Evolutionary conservation across 2,113 vertebrate species (phyloP).

Genomic region (Ceyx cyanopectus): DNA sequence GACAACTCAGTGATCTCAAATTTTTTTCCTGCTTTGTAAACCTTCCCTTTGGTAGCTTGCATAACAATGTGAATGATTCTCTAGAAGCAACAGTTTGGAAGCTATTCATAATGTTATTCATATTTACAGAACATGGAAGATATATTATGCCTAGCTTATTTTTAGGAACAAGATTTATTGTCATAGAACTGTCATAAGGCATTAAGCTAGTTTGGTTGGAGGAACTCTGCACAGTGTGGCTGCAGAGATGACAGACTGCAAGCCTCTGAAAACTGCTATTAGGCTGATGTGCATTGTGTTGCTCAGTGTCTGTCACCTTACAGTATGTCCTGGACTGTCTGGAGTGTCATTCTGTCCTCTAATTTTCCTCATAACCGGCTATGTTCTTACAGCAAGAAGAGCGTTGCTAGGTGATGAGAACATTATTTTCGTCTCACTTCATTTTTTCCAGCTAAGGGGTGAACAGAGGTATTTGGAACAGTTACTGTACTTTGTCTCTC

Average conservation of each 20-base stretch:
- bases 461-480: constrained; percentile 11
- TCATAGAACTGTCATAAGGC: constrained; percentile 36
- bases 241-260: constrained; percentile 32
- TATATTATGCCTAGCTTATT: constrained; percentile 65
- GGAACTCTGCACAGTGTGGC: not conserved
- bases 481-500: not conserved
- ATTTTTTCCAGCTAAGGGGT: constrained; percentile 30
- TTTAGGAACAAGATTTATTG: constrained; percentile 64
- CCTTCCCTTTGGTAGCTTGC: not conserved
- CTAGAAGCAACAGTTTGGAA: constrained; percentile 22
- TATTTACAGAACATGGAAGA: constrained; percentile 64
- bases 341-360: not conserved
- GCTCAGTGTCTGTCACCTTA: constrained; percentile 25
- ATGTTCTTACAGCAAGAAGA: not conserved
- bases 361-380: not conserved
- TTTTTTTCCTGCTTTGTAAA: constrained; percentile 6
- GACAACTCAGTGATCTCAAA: not conserved
- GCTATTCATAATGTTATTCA: constrained; percentile 37
- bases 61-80: constrained; percentile 40
- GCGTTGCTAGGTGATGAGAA: constrained; percentile 40
- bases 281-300: constrained; percentile 48
- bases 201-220: constrained; percentile 32
- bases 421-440: constrained; percentile 33
- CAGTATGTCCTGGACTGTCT: not conserved
- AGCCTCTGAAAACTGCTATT: constrained; percentile 34